Conservation (phyloP, 2,797 vertebrate genomes). For the Vireo griseus region DNA sequence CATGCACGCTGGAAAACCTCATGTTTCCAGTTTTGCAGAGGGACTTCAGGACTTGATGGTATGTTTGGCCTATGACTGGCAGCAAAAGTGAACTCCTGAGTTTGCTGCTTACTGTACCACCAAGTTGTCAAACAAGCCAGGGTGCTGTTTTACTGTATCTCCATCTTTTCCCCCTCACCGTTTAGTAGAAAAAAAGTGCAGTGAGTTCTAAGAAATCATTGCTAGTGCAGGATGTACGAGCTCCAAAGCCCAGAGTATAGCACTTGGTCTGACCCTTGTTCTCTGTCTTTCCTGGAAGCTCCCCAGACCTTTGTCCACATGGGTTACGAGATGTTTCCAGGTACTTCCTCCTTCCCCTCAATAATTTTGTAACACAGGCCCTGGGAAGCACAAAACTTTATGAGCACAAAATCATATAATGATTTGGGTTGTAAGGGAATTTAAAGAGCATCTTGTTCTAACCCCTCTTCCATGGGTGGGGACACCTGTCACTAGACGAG, state of each 20-base stretch:
- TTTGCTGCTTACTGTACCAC: background rate
- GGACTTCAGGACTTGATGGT: background rate
- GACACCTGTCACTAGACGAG: background rate
- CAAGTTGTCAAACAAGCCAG: background rate
- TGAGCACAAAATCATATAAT: background rate
- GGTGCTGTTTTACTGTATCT: background rate
- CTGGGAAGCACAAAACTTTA: background rate
- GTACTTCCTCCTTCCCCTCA: background rate
- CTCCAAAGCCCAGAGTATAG: background rate
- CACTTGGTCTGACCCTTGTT: background rate
- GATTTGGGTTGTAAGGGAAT: background rate
- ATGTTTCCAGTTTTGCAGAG: background rate
- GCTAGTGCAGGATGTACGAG: background rate
- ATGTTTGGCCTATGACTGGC: accelerated
- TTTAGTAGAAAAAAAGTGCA: background rate
- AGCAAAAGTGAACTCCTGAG: background rate
- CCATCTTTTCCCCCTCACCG: accelerated
- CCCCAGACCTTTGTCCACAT: accelerated
- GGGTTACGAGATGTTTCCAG: background rate
- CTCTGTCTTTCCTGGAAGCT: background rate
- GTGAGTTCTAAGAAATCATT: background rate
- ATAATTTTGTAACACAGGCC: accelerated
- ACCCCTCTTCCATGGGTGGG: background rate
- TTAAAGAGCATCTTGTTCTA: background rate
- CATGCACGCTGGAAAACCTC: background rate